These are phyloP conservation scores for Chrysomela aeneicollis DNA, from an alignment of 2,888 invertebrate genomes.

Conservation along the genomic window DNA sequence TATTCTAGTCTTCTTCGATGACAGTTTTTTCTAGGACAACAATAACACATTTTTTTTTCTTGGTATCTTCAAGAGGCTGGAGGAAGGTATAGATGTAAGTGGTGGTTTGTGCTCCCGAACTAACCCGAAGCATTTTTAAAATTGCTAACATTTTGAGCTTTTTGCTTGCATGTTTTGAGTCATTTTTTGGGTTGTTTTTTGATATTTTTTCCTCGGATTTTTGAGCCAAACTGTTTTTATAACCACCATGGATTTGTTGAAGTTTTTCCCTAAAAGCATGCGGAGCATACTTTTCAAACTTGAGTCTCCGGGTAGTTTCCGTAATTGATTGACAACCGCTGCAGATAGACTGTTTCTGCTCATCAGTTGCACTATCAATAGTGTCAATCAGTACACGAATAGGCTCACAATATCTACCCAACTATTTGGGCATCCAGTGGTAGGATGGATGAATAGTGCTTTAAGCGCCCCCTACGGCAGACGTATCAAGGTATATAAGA, in stretches of 20 bases:
- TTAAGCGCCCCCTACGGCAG: too few relatives aligned
- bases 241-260: not conserved
- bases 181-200: not conserved
- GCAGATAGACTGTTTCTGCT: too few relatives aligned
- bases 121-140: conserved; percentile 2
- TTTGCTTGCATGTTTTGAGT: conserved; percentile 20
- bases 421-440: too few relatives aligned
- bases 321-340: too few relatives aligned
- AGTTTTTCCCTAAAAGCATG: too few relatives aligned
- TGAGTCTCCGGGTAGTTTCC: too few relatives aligned
- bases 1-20: conserved; percentile 1
- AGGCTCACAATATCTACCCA: too few relatives aligned
- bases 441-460: too few relatives aligned
- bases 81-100: conserved; percentile 24
- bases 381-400: too few relatives aligned
- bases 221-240: not conserved
- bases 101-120: conserved; percentile 13
- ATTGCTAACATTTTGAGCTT: conserved; percentile 6
- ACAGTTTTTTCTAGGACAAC: not conserved
- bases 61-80: conserved; percentile 20
- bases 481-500: too few relatives aligned
- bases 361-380: too few relatives aligned
- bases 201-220: not conserved
- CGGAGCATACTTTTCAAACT: too few relatives aligned
- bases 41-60: conserved; percentile 20